Evolutionary conservation across 1,140 invertebrate genomes (phyloP).

Genomic region (Tetragonula clypearis): DNA sequence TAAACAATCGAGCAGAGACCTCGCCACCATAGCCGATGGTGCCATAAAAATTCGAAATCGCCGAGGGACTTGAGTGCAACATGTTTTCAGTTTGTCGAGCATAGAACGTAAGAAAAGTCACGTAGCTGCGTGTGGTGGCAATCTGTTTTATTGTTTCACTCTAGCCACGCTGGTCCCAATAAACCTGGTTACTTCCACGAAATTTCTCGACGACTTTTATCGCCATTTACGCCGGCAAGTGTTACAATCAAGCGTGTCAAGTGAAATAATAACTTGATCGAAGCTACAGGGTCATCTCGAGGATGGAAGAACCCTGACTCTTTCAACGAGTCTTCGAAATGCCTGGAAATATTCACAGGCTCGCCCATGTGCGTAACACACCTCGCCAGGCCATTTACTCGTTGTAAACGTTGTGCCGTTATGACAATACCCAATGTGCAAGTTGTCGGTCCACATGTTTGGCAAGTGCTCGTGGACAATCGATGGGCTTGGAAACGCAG

Average conservation of each 20-base stretch:
- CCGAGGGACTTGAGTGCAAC: constrained; percentile 4
- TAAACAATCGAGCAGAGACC: not conserved
- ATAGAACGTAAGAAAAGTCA: constrained; percentile 11
- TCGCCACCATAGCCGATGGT: constrained; percentile 39
- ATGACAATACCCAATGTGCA: not conserved
- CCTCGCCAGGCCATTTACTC: not conserved
- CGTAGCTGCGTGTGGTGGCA: not conserved
- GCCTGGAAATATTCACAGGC: no score
- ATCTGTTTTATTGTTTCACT: not conserved
- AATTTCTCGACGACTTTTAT: not conserved
- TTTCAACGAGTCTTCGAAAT: not conserved
- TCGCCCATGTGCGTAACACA: constrained; percentile 15
- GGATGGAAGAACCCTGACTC: not conserved
- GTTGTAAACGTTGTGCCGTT: constrained; percentile 9
- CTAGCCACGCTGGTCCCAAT: not conserved
- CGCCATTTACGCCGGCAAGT: not conserved
- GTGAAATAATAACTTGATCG: not conserved
- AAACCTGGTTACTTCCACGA: not conserved
- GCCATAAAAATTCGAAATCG: constrained; percentile 58
- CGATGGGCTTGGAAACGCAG: constrained; percentile 21
- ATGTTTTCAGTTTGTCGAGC: constrained; percentile 18
- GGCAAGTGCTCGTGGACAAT: constrained; percentile 11
- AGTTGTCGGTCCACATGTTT: constrained; percentile 33
- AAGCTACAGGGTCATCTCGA: not conserved
- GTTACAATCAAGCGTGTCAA: not conserved